These are phyloP conservation scores for Mesitornis unicolor DNA, from an alignment of 2,113 vertebrate species.

Conservation along the genomic window DNA sequence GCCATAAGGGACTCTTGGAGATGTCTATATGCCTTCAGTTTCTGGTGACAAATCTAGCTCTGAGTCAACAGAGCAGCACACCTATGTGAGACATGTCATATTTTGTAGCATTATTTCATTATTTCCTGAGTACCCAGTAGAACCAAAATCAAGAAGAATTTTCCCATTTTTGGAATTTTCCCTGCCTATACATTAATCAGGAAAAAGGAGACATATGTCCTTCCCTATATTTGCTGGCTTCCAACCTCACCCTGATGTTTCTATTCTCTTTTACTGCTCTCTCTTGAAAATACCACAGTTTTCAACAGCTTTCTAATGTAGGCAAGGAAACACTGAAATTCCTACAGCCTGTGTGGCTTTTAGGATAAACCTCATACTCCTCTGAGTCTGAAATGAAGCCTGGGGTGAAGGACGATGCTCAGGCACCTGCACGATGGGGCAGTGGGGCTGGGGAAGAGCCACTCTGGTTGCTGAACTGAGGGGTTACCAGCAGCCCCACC, in stretches of 20 bases:
- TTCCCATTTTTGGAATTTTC: not conserved
- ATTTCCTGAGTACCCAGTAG: not conserved
- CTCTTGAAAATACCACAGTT: not conserved
- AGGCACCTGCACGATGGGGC: accelerated
- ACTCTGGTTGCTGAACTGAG: not conserved
- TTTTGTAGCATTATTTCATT: not conserved
- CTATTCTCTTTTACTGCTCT: not conserved
- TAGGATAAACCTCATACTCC: not conserved
- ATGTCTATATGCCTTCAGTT: not conserved
- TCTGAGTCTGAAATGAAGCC: not conserved
- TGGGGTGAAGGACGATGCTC: not conserved
- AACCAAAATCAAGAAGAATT: not conserved
- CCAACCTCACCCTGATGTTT: not conserved
- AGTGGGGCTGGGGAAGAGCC: not conserved
- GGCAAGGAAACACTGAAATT: not conserved
- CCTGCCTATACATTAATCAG: not conserved
- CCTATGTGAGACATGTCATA: accelerated
- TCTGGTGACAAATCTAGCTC: not conserved
- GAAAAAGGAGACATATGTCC: not conserved
- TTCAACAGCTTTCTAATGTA: not conserved
- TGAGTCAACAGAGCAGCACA: not conserved
- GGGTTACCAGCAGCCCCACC: not conserved
- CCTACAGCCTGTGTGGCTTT: not conserved
- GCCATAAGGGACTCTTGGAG: not conserved
- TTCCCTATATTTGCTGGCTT: not conserved